Evolutionary conservation across 2,797 vertebrate species (phyloP).

Genomic region (Heteromormyrus szaboi): DNA sequence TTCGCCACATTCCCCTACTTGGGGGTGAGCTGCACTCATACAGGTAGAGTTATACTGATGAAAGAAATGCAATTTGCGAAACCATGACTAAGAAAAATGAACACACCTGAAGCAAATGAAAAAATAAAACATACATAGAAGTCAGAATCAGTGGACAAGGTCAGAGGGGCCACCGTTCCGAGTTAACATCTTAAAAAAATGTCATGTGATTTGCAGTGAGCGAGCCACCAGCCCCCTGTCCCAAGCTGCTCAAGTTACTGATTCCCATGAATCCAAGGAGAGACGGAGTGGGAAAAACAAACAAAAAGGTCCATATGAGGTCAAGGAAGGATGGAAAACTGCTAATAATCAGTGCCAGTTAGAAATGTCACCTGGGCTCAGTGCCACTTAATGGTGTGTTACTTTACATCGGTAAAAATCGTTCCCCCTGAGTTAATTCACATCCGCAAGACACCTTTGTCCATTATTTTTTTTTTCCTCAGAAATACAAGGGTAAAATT

Average conservation of each 20-base stretch:
- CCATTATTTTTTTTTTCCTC: not conserved
- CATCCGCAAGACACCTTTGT: slow-evolving; percentile 33
- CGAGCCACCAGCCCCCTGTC: slow-evolving; percentile 32
- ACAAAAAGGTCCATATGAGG: slow-evolving; percentile 22
- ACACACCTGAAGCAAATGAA: not conserved
- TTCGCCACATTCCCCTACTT: not conserved
- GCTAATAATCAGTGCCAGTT: slow-evolving; percentile 42
- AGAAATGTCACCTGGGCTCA: slow-evolving; percentile 39
- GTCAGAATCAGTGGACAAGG: not conserved
- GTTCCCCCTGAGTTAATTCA: slow-evolving; percentile 71
- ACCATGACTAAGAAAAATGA: not conserved
- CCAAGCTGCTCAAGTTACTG: slow-evolving; percentile 50
- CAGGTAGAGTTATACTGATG: not conserved
- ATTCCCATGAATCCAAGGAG: slow-evolving; percentile 35
- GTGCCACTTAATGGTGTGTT: slow-evolving; percentile 22
- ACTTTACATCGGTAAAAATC: slow-evolving; percentile 50
- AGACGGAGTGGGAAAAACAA: slow-evolving; percentile 10
- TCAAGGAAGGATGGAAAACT: slow-evolving; percentile 1
- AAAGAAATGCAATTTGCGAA: not conserved
- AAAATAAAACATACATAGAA: not conserved
- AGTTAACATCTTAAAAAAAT: not conserved
- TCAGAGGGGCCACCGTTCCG: not conserved
- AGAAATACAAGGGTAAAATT: slow-evolving; percentile 13
- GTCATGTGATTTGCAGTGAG: slow-evolving; percentile 24
- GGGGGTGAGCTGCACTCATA: not conserved